Conservation (phyloP, 2,888 invertebrate species). For the Eremobia ochroleuca region DNA sequence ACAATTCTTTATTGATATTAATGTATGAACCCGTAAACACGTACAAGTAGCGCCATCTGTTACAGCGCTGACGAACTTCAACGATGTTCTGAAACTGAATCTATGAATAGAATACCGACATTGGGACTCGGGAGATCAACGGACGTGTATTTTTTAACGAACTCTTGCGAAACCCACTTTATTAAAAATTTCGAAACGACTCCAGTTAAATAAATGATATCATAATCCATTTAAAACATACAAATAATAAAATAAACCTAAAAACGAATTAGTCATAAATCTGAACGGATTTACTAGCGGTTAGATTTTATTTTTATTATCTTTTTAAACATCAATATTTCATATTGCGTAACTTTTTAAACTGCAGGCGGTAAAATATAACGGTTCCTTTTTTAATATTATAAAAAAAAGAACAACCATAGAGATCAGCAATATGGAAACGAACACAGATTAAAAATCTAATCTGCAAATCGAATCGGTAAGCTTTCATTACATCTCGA, state of each 20-base stretch:
- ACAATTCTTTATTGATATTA: neutral
- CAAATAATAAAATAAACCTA: slow-evolving; percentile 54
- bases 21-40: neutral
- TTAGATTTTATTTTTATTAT: slow-evolving; percentile 40
- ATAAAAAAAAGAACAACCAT: slow-evolving; percentile 35
- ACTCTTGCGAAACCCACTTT: slow-evolving; percentile 41
- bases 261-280: slow-evolving; percentile 55
- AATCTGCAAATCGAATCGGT: slow-evolving; percentile 34
- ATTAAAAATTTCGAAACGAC: slow-evolving; percentile 32
- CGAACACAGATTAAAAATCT: slow-evolving; percentile 40
- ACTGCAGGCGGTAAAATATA: slow-evolving; percentile 19
- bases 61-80: slow-evolving; percentile 39
- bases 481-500: slow-evolving; percentile 25
- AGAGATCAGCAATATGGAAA: slow-evolving; percentile 12
- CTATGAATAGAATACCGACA: slow-evolving; percentile 61
- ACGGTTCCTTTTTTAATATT: slow-evolving; percentile 31
- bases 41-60: slow-evolving; percentile 63
- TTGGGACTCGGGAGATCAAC: slow-evolving; percentile 48
- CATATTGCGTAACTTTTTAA: slow-evolving; percentile 41
- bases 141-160: slow-evolving; percentile 38
- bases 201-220: slow-evolving; percentile 34
- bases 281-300: slow-evolving; percentile 36
- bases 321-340: slow-evolving; percentile 44
- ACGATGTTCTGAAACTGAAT: slow-evolving; percentile 40
- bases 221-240: slow-evolving; percentile 49